Evolutionary conservation across 2,113 vertebrate genomes (phyloP).

Genomic region (Struthio camelus): DNA sequence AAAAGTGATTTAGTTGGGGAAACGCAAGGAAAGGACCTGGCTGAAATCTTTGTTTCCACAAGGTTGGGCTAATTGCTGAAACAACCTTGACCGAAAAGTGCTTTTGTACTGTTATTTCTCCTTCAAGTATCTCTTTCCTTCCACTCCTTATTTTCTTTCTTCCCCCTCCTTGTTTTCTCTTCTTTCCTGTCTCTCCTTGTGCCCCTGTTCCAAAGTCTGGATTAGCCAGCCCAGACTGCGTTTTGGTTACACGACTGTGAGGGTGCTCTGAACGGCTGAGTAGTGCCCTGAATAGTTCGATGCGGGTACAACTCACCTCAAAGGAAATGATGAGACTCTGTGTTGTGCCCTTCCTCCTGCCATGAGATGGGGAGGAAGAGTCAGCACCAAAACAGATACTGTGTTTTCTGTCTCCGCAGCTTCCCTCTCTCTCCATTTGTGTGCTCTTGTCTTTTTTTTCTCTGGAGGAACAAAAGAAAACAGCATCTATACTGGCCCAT

Average conservation of each 20-base stretch:
- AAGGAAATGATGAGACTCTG: background rate
- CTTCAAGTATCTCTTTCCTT: background rate
- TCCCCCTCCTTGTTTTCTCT: background rate
- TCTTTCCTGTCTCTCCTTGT: background rate
- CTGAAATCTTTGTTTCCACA: background rate
- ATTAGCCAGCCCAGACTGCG: background rate
- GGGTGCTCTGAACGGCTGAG: conserved; percentile 17
- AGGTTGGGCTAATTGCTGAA: background rate
- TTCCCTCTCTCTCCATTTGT: background rate
- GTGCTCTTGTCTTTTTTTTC: background rate
- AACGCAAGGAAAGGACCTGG: background rate
- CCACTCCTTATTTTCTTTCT: background rate
- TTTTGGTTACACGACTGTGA: background rate
- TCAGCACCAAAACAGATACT: background rate
- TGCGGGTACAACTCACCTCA: background rate
- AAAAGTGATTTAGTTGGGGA: background rate
- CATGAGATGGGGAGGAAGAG: conserved; percentile 32
- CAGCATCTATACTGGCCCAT: background rate
- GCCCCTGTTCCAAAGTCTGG: background rate
- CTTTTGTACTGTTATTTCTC: background rate
- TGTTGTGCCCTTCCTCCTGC: conserved; percentile 12
- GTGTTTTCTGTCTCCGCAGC: background rate
- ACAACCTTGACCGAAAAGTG: background rate
- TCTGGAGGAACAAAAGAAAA: conserved; percentile 39
- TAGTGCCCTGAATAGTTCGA: background rate